phyloP scores from a whole-genome alignment of 2,113 vertebrate species.

The Piaya cayana region DNA sequence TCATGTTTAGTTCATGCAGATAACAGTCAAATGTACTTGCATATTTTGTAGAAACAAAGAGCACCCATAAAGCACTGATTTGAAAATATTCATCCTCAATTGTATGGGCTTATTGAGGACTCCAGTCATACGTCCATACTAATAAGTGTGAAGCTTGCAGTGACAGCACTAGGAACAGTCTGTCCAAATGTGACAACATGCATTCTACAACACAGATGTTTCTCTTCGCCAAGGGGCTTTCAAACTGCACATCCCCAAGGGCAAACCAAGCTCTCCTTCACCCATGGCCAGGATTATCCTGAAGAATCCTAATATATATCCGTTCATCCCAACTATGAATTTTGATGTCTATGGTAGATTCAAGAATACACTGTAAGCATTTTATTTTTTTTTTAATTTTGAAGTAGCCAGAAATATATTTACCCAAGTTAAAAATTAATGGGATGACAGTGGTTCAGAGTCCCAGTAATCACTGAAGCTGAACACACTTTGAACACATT shows the following conservation, averaged over 20 bases:
- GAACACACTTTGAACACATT: background rate
- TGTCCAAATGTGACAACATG: background rate
- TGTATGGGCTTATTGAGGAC: background rate
- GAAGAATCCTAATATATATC: background rate
- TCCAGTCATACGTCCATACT: accelerated
- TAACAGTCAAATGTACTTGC: background rate
- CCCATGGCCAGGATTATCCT: background rate
- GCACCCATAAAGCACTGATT: background rate
- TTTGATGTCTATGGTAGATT: background rate
- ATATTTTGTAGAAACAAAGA: background rate
- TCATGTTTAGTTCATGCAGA: background rate
- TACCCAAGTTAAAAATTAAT: constrained; percentile 72
- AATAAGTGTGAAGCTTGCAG: background rate
- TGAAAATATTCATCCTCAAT: background rate
- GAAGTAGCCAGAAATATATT: background rate
- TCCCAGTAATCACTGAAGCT: constrained; percentile 48
- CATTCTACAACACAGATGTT: background rate
- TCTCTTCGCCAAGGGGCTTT: background rate
- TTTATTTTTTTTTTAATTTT: background rate
- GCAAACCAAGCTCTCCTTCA: background rate
- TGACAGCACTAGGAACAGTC: background rate
- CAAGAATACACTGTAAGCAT: background rate
- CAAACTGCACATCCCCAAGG: background rate
- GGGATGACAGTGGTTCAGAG: constrained; percentile 37
- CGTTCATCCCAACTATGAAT: background rate